Evolutionary conservation across 2,888 invertebrate species (phyloP).

Genomic region (Hesperia comma): DNA sequence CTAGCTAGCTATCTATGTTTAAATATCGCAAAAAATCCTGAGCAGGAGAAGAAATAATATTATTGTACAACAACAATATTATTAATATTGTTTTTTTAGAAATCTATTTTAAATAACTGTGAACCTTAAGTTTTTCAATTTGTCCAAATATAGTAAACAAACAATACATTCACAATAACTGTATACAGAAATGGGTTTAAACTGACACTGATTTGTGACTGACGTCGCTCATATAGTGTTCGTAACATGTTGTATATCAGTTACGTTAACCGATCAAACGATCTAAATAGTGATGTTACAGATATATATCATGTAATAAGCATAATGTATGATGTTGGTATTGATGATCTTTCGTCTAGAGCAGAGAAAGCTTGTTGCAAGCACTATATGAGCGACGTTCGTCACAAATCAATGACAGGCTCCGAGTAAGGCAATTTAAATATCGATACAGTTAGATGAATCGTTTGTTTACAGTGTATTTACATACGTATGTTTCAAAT

Average conservation of each 20-base stretch:
- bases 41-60: too few relatives aligned
- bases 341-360: constrained; percentile 19
- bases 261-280: neutral
- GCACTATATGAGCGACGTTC: constrained; percentile 20
- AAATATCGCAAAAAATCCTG: too few relatives aligned
- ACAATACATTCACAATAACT: neutral
- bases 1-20: too few relatives aligned
- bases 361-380: constrained; percentile 7
- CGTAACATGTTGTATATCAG: constrained; percentile 1
- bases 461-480: constrained; percentile 13
- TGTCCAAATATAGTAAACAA: too few relatives aligned
- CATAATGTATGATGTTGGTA: constrained; percentile 5
- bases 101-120: too few relatives aligned
- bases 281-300: constrained; percentile 1
- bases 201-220: neutral
- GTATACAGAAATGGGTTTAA: neutral
- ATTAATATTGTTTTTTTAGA: too few relatives aligned
- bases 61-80: too few relatives aligned
- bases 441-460: constrained; percentile 29
- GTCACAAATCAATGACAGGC: constrained; percentile 26
- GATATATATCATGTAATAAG: constrained; percentile 5
- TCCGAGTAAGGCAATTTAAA: constrained; percentile 19
- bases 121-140: too few relatives aligned
- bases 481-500: neutral
- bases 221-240: constrained; percentile 7